These are phyloP conservation scores for Drosophila sp. DNA, from an alignment of 1,140 invertebrate species.

Conservation along the genomic window DNA sequence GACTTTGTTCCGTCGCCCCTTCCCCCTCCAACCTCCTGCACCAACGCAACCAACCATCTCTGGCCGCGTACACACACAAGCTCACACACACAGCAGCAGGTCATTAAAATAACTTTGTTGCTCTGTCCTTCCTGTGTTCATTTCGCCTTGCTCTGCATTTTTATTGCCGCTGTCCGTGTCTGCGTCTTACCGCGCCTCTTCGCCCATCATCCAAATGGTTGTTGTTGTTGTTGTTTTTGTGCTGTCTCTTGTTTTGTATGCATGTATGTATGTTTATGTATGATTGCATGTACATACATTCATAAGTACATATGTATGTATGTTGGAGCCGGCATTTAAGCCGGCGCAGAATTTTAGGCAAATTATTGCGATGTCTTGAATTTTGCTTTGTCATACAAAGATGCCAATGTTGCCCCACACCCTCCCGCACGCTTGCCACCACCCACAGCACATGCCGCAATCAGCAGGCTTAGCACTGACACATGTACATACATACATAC, in stretches of 20 bases:
- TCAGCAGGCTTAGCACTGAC: conserved; percentile 55
- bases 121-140: conserved; percentile 74
- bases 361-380: conserved; percentile 65
- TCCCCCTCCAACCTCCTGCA: not conserved
- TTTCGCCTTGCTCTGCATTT: conserved; percentile 75
- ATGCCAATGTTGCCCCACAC: conserved; percentile 39
- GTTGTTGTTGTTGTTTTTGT: conserved; percentile 28
- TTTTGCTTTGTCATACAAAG: conserved; percentile 62
- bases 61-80: no score
- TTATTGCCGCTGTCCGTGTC: conserved; percentile 60
- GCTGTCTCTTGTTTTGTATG: conserved; percentile 23
- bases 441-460: conserved; percentile 33
- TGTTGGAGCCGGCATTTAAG: conserved; percentile 61
- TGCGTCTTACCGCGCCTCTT: conserved; percentile 33
- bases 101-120: conserved; percentile 82
- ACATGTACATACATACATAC: not conserved
- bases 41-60: no score
- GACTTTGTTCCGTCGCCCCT: conserved; percentile 29
- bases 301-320: conserved; percentile 3
- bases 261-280: no score
- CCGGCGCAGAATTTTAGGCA: conserved; percentile 57
- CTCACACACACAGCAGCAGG: conserved; percentile 43
- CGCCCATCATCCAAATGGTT: conserved; percentile 49
- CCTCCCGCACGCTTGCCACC: not conserved
- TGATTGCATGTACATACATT: no score